phyloP scores from a whole-genome alignment of 2,888 invertebrate genomes.

The Deilephila porcellus region DNA sequence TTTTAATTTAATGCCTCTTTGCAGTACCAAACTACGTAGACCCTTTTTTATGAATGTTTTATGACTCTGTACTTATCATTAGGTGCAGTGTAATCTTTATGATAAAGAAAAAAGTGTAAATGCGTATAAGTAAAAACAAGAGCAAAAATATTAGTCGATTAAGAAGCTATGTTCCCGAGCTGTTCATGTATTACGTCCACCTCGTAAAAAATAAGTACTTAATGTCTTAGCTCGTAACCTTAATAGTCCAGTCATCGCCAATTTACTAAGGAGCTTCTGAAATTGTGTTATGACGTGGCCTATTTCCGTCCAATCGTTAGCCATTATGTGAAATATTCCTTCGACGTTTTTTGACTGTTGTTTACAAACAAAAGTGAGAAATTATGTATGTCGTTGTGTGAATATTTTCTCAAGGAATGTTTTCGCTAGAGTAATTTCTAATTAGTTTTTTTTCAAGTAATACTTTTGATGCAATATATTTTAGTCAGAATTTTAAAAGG shows the following conservation, averaged over 20 bases:
- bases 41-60: no score
- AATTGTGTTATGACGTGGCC: constrained; percentile 15
- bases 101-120: no score
- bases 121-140: no score
- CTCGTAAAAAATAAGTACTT: constrained; percentile 20
- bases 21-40: no score
- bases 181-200: background rate
- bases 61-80: no score
- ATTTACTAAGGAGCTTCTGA: constrained; percentile 23
- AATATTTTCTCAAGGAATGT: background rate
- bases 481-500: no score
- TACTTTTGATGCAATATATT: no score
- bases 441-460: no score
- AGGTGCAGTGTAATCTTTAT: no score
- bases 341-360: constrained; percentile 8
- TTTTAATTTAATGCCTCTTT: no score
- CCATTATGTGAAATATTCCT: constrained; percentile 1
- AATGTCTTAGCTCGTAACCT: constrained; percentile 8
- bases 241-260: constrained; percentile 22
- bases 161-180: background rate
- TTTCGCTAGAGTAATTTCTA: background rate
- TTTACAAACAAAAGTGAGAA: background rate
- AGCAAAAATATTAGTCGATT: background rate
- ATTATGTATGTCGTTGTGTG: background rate
- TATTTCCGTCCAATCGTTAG: background rate